Evolutionary conservation across 2,888 invertebrate species (phyloP).

Genomic region (Balanococcus diminutus): DNA sequence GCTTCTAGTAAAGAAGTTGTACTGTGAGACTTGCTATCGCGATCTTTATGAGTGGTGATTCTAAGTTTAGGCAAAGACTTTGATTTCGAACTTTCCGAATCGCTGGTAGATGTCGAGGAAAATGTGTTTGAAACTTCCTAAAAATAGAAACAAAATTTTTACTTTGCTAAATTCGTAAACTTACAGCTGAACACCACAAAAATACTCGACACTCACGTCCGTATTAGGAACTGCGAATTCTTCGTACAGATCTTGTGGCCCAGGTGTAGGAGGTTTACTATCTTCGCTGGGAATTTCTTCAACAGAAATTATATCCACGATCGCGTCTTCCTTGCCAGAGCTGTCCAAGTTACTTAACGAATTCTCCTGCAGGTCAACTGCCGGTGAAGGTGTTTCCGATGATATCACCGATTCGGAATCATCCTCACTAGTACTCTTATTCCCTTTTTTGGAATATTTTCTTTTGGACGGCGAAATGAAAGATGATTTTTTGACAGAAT

Average conservation of each 20-base stretch:
- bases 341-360: neutral
- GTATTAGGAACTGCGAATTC: constrained; percentile 48
- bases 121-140: constrained; percentile 42
- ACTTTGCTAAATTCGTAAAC: neutral
- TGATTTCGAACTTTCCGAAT: constrained; percentile 18
- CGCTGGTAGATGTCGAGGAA: constrained; percentile 5
- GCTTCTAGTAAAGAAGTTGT: constrained; percentile 46
- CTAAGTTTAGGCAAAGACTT: constrained; percentile 40
- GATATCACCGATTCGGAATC: constrained; percentile 50
- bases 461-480: constrained; percentile 46
- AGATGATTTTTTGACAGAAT: constrained; percentile 26
- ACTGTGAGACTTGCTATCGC: neutral
- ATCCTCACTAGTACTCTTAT: constrained; percentile 50
- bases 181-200: neutral
- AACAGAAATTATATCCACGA: constrained; percentile 48
- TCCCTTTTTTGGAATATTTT: constrained; percentile 35
- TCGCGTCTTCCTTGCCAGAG: constrained; percentile 31
- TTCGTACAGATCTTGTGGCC: constrained; percentile 52
- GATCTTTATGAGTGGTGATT: constrained; percentile 12
- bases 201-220: constrained; percentile 2
- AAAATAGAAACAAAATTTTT: too few relatives aligned
- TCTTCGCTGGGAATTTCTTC: constrained; percentile 53
- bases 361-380: constrained; percentile 26
- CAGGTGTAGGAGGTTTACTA: constrained; percentile 55
- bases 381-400: constrained; percentile 46